Base-by-base conservation (phyloP, 2,888 invertebrate genomes). In the Habrosyne pyritoides region DNA sequence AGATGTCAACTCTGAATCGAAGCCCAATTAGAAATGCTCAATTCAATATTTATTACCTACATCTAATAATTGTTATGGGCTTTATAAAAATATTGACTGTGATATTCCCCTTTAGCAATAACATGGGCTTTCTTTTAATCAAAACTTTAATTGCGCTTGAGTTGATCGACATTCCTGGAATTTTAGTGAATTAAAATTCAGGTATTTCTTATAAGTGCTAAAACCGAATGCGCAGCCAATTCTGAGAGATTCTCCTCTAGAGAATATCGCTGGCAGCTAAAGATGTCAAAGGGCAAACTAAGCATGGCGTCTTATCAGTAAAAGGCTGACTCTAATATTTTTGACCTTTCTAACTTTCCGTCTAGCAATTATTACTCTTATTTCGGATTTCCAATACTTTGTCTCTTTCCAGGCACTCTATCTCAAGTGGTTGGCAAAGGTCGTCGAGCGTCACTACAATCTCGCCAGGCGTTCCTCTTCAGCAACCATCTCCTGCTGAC, bases 401-500 rank as follows among this genome's bases (percentile, higher is more conserved):
- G 18, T 42, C 12, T 7, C 42, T 18, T 8, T 42, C 46, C 84
- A 96, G 97, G 97, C 46, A 95, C 95, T 12, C 86, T 97, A 26
- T 94, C 96, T 10, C 97, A 97, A 89, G 94, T 97, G 60, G 94
- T 95, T 10, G 93, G 94, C 26, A 93, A 93, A 60, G 93, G 93
- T 2, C 90, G 93, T 0, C 81, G 91, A 2, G 90, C 91, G 0
- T 72, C 79, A 0, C 70, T 89, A 8, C 92, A 92, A 55, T 77
- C 91, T 6, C 93, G 98, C 0, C 98, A 98, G 81, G 97, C 98
- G 65, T 98, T 97, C 81, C 94, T 98, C 21, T 98, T 98, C 90
- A 97, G 98, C 61, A 98, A 98, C 92, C 97, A 98, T 83, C 93
- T 98, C 66, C 95, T 98, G 64, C 93, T 98, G 52, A 96, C 97